Evolutionary conservation across 2,888 invertebrate genomes (phyloP), one percentile per base, ranked within the genome.

Genomic region (Caenorhabditis sp.): DNA sequence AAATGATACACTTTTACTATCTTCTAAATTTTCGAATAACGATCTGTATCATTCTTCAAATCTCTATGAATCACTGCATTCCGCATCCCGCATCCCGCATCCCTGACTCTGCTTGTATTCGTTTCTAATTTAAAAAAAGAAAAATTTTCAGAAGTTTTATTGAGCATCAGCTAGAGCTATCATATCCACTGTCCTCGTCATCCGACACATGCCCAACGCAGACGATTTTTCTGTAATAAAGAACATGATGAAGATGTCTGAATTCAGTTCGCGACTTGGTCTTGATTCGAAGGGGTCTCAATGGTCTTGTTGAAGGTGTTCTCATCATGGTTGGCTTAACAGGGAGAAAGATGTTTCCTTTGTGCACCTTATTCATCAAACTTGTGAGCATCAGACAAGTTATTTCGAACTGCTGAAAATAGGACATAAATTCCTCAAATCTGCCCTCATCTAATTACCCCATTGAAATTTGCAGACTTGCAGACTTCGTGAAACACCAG

Each of bases 401-500:
- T 14, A 83, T 83, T 58, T 83, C 83, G 24, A 83, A 83, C 41
- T 83, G 83, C 79, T 83, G 56, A 49, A 82, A 80, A 47, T 7
- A 0, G 35, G 6, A 2, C 1, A 16, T 41, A 41, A 54, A 31
- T 7, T 7, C 4, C 31, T 31, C 5, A 31, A 31, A 31, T 31
- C 31, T 31, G 41, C 31, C 12, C 35, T 22, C n/a, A n/a, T n/a
- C n/a, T n/a, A n/a, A n/a, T 24, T 24, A 82, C 82, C 68, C 82
- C 82, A 44, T 54, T 35, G 5, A 58, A 72, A 61, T 79, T 69
- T 1, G 51, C 49, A 5, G 56, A 63, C 22, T 58, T 69, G 49
- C 79, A 79, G 16, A 83, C 83, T 75, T 83, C 83, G 12, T 68
- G 83, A 49, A 83, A 83, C 6, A 75, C 79, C n/a, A 74, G 74